Base-by-base conservation (phyloP, 2,888 invertebrate species). In the Fragum sueziense region DNA sequence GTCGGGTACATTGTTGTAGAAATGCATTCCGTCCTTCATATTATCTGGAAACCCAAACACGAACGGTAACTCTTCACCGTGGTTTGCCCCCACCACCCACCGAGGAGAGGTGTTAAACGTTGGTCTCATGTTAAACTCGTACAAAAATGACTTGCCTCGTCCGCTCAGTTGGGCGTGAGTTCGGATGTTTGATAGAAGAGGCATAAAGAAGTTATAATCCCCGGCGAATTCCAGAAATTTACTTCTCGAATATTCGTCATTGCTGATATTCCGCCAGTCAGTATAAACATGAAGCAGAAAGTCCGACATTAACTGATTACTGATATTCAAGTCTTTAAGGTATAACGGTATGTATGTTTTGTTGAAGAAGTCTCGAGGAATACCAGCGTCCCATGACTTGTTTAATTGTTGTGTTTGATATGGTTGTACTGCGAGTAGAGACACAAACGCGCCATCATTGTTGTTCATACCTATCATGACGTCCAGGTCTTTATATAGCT, bases 71-170 rank as follows among this genome's bases (percentile, higher is more conserved):
- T 98, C 98, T 93, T 98, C 98, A 2, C 96, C 98, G 93, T 98
- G 98, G 95, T 98, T 96, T 29, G 97, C 97, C 37, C 98, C 98
- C n/a, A 52, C n/a, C 79, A 97, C 97, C 98, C 98, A 98, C 71
- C 96, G 95, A 0, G 98, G 98, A 97, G 76, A 98, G 0, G 97
- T 96, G 91, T 96, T 96, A 83, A 95, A 95, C 91, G 95, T 95
- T 85, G 97, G 93, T 3, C 93, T 95, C 92, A 97, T 97, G 89
- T 77, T 67, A 73, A 87, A 87, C 70, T 80, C 75, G 41, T 76
- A 84, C 29, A 85, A 31, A 33, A 79, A 87, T 14, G 84, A 76
- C 17, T 71, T 72, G 9, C 41, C 22, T 27, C 52, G 17, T 20
- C 27, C 65, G 52, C 70, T 54, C 20, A 33, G 1, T 14, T 74